Evolutionary conservation across 2,797 vertebrate species (phyloP).

Genomic region (Nasua narica): DNA sequence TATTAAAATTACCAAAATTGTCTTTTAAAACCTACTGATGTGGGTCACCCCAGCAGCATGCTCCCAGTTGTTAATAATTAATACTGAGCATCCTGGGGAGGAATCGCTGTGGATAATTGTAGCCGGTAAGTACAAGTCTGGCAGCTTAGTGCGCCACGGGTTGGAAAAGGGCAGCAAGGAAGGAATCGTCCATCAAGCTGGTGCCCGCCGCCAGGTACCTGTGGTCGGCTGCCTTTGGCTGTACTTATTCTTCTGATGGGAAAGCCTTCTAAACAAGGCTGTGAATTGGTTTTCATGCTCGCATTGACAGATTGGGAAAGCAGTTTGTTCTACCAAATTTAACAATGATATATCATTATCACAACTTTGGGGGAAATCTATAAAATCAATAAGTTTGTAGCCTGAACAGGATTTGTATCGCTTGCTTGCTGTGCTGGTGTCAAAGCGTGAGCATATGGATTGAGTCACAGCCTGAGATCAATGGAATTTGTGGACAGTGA

Average conservation of each 20-base stretch:
- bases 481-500: constrained; percentile 99
- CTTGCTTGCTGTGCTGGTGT: constrained; percentile 97
- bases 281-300: constrained; percentile 89
- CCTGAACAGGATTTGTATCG: constrained; percentile 99
- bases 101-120: constrained; percentile 73
- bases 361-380: constrained; percentile 99
- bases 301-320: constrained; percentile 98
- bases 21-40: constrained; percentile 82
- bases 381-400: constrained; percentile 99
- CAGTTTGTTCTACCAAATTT: constrained; percentile 99
- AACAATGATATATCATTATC: constrained; percentile 99
- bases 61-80: constrained; percentile 81
- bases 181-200: constrained; percentile 80
- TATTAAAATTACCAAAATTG: constrained; percentile 79
- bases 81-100: constrained; percentile 70
- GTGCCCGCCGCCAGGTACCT: constrained; percentile 77
- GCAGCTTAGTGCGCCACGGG: constrained; percentile 73
- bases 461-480: constrained; percentile 98
- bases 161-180: constrained; percentile 79
- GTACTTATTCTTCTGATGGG: constrained; percentile 81
- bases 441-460: constrained; percentile 98
- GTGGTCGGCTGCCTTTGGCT: constrained; percentile 79
- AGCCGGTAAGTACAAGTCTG: constrained; percentile 72
- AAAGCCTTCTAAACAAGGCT: constrained; percentile 87
- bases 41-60: constrained; percentile 72